Evolutionary conservation across 2,113 vertebrate species (phyloP), one percentile per base, ranked within the genome.

Genomic region (Pithys albifrons): DNA sequence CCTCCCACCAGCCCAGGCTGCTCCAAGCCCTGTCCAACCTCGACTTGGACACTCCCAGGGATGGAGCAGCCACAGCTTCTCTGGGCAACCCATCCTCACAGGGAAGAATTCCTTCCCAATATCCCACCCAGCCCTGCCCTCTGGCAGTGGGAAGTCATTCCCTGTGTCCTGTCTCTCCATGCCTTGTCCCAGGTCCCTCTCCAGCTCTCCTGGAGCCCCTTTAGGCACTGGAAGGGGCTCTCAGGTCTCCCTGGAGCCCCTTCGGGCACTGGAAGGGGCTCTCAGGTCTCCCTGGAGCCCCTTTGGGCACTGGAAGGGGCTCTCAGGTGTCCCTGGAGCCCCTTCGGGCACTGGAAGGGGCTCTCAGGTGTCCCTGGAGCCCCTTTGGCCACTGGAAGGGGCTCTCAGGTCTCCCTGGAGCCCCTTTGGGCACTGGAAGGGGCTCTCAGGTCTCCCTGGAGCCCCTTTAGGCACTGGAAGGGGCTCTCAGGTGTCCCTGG

Each of bases 401-500:
- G 37, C 37, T 37, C 37, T 37, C 37, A 37, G 37, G 37, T 37
- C 37, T 37, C 37, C 37, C 37, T 37, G 37, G 37, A 37, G 37
- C 37, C 37, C 12, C 46, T 81, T 59, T 0, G 8, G 19, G 28
- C 8, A 0, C 19, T 54, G 52, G 0, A 0, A 29, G 33, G 14
- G 22, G 33, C 33, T 74, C 54, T 54, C 10, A 61, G 70, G 1
- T 82, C 12, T 89, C 61, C 39, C 46, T 52, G 46, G 46, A 74
- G 1, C 31, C 37, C n/a, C n/a, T n/a, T n/a, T n/a, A n/a, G n/a
- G n/a, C n/a, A 13, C 19, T 52, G 52, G 0, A 0, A 29, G 33
- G 14, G 22, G 33, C 33, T 74, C 52, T 52, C 10, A 61, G 70
- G 1, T 82, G 10, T 89, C 61, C 77, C 31, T 75, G 70, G 46